Evolutionary conservation across 2,888 invertebrate species (phyloP), one percentile per base, ranked within the genome.

Genomic region (Lomographa bimaculata): DNA sequence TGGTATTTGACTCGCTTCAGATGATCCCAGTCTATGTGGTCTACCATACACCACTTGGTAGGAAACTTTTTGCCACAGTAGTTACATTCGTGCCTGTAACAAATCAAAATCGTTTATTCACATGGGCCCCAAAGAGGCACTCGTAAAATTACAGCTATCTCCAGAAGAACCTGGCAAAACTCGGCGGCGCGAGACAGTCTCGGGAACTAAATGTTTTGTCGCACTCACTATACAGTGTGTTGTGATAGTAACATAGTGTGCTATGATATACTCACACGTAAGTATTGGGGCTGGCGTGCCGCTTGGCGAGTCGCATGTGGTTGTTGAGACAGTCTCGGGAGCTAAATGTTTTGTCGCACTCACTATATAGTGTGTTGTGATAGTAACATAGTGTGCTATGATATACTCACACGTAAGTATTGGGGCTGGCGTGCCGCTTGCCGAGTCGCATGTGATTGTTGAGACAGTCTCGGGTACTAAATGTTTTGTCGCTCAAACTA

Each of bases 11-110:
- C 72, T 0, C 71, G 51, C 44, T 86, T 83, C 17, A 85, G 40
- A 24, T 89, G 87, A 4, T 89, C 87, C 87, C 87, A 89, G 43
- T 89, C 84, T 0, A 87, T 68, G 36, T 89, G 87, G 33, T 89
- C 87, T 0, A 83, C 77, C 54, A 87, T 70, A 8, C 85, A 86
- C 80, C 83, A 87, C 36, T 82, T 82, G 0, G 83, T 75, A 0
- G 85, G 73, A 47, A 86, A 89, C 17, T 82, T 82, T 45, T 87
- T 89, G 0, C 79, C 79, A 28, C 87, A 89, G 23, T 78, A 85
- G n/a, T 65, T 76, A 29, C 87, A 89, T 7, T 74, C 72, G 50
- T 89, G 87, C 0, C 87, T 87, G 69, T 0, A 60, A 64, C 5
- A 12, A 33, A 29, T 10, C n/a, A n/a, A n/a, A n/a, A n/a, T n/a